Base-by-base conservation (phyloP, 2,888 invertebrate species). In the Cantharis lateralis region DNA sequence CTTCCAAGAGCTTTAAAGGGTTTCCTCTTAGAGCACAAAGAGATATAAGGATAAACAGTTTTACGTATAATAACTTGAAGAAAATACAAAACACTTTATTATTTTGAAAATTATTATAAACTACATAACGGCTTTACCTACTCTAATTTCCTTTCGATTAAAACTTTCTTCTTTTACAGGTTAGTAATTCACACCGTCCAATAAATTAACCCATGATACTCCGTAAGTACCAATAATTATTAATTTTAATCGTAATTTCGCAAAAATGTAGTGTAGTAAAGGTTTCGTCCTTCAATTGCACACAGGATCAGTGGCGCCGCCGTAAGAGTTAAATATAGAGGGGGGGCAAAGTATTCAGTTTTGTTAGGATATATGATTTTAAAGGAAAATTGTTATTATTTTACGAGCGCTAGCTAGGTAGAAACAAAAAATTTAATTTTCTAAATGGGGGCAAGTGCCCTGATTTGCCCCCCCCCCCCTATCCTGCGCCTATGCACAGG, bases 1-100 rank as follows among this genome's bases (percentile, higher is more conserved):
- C 78, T 78, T 78, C 77, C 62, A 32, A 71, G 74, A 77, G 75
- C 74, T 69, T 69, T 72, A 66, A 72, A 75, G 70, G 68, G 75
- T 62, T 66, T 66, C 16, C 64, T n/a, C 64, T 66, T n/a, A 48
- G 48, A n/a, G 48, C n/a, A 48, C 48, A 48, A 48, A 48, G 48
- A n/a, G 48, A 48, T 48, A 48, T 48, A 48, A 48, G 48, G 48
- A 48, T 48, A 48, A 48, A 48, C 48, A 48, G 48, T 48, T 48
- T 48, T 48, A 48, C 48, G 48, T 48, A n/a, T n/a, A 48, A 48
- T 48, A 48, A 48, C 48, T 48, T 48, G 5, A 48, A 48, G 48
- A 48, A 48, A 48, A 48, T 48, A 48, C n/a, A 48, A 48, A n/a
- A 48, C 48, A 48, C 48, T 48, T 48, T 48, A 48, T 48, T 48